Conservation (phyloP, 2,113 vertebrate genomes). For the Corvus cornix region DNA sequence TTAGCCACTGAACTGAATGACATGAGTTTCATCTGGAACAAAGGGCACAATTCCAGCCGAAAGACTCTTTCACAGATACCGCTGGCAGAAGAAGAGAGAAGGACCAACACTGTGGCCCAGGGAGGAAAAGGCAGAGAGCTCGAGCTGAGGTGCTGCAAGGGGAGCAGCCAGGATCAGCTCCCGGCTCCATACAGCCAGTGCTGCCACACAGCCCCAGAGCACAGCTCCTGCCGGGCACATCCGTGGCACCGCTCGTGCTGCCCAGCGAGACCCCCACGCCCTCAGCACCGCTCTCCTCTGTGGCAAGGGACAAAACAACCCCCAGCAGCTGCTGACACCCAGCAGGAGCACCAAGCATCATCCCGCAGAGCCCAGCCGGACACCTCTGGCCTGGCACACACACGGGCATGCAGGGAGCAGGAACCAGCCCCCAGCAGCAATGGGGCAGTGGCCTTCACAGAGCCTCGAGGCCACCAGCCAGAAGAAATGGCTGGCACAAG, state of each 20-base stretch:
- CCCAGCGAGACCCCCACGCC: accelerated
- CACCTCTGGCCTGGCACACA: background rate
- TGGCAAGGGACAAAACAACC: background rate
- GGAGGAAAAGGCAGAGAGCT: background rate
- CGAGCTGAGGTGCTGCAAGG: background rate
- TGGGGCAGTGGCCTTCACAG: accelerated
- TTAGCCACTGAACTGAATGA: background rate
- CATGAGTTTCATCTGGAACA: background rate
- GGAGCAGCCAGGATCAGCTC: background rate
- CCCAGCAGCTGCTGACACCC: background rate
- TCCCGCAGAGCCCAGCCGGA: accelerated
- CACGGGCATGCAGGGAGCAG: accelerated
- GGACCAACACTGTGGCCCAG: background rate
- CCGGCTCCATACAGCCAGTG: accelerated
- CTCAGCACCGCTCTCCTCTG: accelerated
- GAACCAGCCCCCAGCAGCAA: background rate
- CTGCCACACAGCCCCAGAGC: background rate
- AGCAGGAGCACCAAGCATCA: accelerated
- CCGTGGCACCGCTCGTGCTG: accelerated
- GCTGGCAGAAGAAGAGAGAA: background rate
- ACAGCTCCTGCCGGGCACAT: background rate
- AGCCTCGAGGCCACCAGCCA: background rate
- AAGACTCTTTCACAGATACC: background rate
- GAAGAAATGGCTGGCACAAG: accelerated
- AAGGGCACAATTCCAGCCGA: background rate